Evolutionary conservation across 2,797 vertebrate species (phyloP).

Genomic region (Poecilia velifera): DNA sequence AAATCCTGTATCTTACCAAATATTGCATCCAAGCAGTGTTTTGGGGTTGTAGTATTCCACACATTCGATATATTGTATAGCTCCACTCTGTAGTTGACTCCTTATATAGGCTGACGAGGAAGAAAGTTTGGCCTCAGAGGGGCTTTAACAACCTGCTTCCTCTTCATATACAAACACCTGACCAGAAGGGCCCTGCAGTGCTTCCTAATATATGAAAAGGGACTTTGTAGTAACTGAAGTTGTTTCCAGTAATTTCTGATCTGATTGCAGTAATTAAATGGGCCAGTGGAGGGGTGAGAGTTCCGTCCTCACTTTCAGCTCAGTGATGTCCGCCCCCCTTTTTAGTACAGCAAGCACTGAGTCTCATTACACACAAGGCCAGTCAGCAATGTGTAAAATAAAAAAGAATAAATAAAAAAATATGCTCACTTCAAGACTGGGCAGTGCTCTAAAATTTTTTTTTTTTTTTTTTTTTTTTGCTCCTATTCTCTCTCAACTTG

Average conservation of each 20-base stretch:
- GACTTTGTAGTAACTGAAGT: conserved; percentile 44
- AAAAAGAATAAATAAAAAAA: conserved; percentile 4
- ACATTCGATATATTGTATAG: neutral
- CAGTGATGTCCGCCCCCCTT: conserved; percentile 49
- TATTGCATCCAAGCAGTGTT: neutral
- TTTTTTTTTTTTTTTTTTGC: conserved; percentile 24
- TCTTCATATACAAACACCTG: conserved; percentile 8
- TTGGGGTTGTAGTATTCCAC: neutral
- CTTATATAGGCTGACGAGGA: neutral
- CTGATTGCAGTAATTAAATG: conserved; percentile 77
- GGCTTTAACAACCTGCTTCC: neutral
- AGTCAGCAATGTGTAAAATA: conserved; percentile 62
- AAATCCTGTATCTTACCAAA: neutral
- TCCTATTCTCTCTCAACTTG: conserved; percentile 21
- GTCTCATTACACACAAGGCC: conserved; percentile 61
- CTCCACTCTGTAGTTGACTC: neutral
- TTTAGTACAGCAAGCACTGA: conserved; percentile 50
- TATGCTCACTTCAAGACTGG: conserved; percentile 32
- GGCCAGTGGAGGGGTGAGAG: conserved; percentile 53
- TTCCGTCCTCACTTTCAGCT: conserved; percentile 41
- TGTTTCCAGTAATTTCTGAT: conserved; percentile 65
- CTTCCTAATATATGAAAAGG: conserved; percentile 37
- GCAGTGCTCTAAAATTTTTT: conserved; percentile 42
- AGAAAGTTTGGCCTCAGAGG: neutral
- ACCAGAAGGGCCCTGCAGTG: conserved; percentile 34